Evolutionary conservation across 2,113 vertebrate species (phyloP).

Genomic region (Saccopteryx bilineata): DNA sequence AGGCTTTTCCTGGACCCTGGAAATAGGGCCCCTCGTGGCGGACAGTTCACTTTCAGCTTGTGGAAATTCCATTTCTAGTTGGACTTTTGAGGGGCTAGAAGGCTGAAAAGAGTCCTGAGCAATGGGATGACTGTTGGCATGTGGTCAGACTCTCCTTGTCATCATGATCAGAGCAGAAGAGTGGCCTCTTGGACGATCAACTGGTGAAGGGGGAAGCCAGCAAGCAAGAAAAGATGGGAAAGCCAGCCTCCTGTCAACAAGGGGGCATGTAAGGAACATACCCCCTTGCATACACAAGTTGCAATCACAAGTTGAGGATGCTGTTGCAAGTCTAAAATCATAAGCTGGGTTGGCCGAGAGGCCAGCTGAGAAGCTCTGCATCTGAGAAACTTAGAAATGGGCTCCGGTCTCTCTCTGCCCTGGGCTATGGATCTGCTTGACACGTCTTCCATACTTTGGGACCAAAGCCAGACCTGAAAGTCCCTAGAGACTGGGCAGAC

Average conservation of each 20-base stretch:
- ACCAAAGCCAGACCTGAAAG: conserved; percentile 51
- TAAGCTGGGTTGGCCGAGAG: not conserved
- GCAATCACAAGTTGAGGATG: not conserved
- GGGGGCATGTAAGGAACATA: not conserved
- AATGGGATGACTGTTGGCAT: not conserved
- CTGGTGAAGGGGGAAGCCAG: conserved; percentile 26
- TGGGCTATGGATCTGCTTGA: not conserved
- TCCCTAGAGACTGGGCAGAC: conserved; percentile 55
- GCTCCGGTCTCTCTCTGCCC: not conserved
- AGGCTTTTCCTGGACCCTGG: conserved; percentile 1
- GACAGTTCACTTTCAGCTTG: not conserved
- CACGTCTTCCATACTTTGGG: not conserved
- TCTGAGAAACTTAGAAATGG: not conserved
- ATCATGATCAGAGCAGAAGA: not conserved
- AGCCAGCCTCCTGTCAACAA: not conserved
- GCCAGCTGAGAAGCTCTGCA: not conserved
- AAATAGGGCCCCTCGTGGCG: not conserved
- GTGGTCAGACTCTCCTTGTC: not conserved
- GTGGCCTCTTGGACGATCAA: conserved; percentile 14
- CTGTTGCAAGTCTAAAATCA: not conserved
- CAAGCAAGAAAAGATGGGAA: not conserved
- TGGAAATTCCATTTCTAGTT: conserved; percentile 5
- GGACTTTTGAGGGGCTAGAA: not conserved
- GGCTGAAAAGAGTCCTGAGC: not conserved
- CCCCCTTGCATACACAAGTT: not conserved